Evolutionary conservation across 2,797 vertebrate genomes (phyloP), one percentile per base, ranked within the genome.

Genomic region (Epinephelus coioides): DNA sequence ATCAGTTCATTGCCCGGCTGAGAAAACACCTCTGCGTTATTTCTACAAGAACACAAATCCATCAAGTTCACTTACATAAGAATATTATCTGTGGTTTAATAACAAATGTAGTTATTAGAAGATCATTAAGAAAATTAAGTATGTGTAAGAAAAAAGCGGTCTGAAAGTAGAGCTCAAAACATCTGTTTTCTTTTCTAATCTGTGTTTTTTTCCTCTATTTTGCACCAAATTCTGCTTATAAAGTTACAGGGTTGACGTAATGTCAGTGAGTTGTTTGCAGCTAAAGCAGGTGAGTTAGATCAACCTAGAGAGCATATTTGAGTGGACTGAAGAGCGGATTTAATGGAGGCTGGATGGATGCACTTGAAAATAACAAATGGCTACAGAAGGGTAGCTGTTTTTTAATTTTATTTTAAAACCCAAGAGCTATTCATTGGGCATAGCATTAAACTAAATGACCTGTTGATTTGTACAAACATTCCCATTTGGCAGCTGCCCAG

Each of bases 91-190:
- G 38, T 15, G 40, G 19, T 76, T 73, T 34, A 38, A 25, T 78
- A 38, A 59, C n/a, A 76, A 73, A 66, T 66, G 40, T 40, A 11
- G 25, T 69, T 46, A 66, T 81, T 69, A 81, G 46, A 86, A 68
- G 74, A 75, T 15, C 46, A 60, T 73, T 60, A 50, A 43, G 51
- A 69, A 55, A 54, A 77, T 15, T 53, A 68, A 44, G n/a, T 19
- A n/a, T 15, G 38, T 62, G 7, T 54, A 9, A 59, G 70, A 76
- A 61, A 34, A 74, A 18, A n/a, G 40, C 8, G 18, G 55, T 65
- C 7, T 61, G 13, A 61, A 40, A 54, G 50, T 54, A 46, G n/a
- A 44, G 18, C 74, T 81, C 43, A 76, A 82, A 76, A 84, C 47
- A 69, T 23, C 10, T 25, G 4, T 40, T n/a, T 38, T 76, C 40